These are phyloP conservation scores for Nylanderia fulva DNA, from an alignment of 1,140 invertebrate genomes.

Conservation along the genomic window DNA sequence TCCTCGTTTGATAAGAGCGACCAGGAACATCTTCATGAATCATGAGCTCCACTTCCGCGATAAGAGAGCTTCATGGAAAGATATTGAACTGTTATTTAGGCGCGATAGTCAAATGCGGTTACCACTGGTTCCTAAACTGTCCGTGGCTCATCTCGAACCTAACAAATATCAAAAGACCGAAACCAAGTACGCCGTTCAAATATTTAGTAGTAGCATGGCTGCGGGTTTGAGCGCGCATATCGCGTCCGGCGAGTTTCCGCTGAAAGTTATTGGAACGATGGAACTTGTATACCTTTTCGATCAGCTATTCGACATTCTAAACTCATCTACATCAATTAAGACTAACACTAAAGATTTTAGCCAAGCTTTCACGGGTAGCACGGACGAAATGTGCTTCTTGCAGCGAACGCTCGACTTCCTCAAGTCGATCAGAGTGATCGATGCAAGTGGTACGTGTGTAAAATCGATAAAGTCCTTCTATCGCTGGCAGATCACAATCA, in stretches of 20 bases:
- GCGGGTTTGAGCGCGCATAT: conserved; percentile 12
- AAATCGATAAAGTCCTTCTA: conserved; percentile 40
- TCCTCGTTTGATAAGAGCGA: conserved; percentile 24
- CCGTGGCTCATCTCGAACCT: conserved; percentile 8
- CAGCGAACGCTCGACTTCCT: conserved; percentile 35
- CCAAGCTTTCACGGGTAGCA: conserved; percentile 30
- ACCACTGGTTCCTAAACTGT: conserved; percentile 13
- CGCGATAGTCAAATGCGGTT: conserved; percentile 22
- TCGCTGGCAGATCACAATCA: conserved; percentile 47
- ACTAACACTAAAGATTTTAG: conserved; percentile 4
- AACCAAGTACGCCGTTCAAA: conserved; percentile 35
- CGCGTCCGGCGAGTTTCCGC: conserved; percentile 2
- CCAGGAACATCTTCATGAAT: conserved; percentile 23
- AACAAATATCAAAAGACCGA: not conserved
- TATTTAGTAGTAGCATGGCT: conserved; percentile 33
- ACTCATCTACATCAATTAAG: not conserved
- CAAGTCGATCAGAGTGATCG: conserved; percentile 23
- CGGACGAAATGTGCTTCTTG: conserved; percentile 24
- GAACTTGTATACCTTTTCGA: conserved; percentile 25
- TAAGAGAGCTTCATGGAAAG: conserved; percentile 30
- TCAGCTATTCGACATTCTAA: conserved; percentile 30
- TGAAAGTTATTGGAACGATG: conserved; percentile 38
- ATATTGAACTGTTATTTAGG: conserved; percentile 36
- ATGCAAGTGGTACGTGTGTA: not conserved
- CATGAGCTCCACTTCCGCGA: conserved; percentile 1